phyloP scores from a whole-genome alignment of 2,888 invertebrate genomes.

The Gnatocerus cornutus region DNA sequence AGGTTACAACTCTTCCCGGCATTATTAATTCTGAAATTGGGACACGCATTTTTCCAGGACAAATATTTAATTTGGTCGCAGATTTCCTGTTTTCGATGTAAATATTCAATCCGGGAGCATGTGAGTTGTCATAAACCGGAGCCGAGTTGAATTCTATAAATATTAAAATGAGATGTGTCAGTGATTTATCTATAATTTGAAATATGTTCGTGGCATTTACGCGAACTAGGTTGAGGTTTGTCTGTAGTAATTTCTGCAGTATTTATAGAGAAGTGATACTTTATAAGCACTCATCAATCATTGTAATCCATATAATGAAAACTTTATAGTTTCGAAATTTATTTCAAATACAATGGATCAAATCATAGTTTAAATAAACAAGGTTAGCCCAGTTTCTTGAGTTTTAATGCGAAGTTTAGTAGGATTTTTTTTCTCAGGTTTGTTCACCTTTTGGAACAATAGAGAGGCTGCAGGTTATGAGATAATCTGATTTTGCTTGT shows the following conservation, averaged over 20 bases:
- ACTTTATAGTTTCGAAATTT: conserved; percentile 33
- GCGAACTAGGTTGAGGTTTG: conserved; percentile 38
- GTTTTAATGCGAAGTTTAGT: conserved; percentile 7
- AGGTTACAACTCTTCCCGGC: conserved; percentile 11
- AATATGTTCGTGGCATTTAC: conserved; percentile 18
- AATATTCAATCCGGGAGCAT: neutral
- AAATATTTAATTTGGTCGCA: conserved; percentile 13
- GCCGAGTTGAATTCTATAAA: neutral
- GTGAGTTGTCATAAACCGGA: neutral
- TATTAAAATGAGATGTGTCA: conserved; percentile 11
- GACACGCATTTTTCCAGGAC: conserved; percentile 15
- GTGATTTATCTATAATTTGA: conserved; percentile 19
- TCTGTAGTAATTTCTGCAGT: conserved; percentile 24
- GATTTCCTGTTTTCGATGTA: conserved; percentile 13
- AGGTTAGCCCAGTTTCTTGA: conserved; percentile 21
- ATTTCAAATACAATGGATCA: conserved; percentile 27
- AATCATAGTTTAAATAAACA: conserved; percentile 39
- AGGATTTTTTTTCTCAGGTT: conserved; percentile 12
- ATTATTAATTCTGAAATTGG: conserved; percentile 22
- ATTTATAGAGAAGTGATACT: conserved; percentile 43
- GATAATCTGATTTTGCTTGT: conserved; percentile 14
- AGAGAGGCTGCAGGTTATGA: conserved; percentile 7
- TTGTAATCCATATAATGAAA: conserved; percentile 29
- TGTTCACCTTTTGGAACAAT: conserved; percentile 31
- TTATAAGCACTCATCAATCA: conserved; percentile 36